These are phyloP conservation scores for Anolis apletophallus DNA, from an alignment of 2,797 vertebrate species.

Conservation along the genomic window DNA sequence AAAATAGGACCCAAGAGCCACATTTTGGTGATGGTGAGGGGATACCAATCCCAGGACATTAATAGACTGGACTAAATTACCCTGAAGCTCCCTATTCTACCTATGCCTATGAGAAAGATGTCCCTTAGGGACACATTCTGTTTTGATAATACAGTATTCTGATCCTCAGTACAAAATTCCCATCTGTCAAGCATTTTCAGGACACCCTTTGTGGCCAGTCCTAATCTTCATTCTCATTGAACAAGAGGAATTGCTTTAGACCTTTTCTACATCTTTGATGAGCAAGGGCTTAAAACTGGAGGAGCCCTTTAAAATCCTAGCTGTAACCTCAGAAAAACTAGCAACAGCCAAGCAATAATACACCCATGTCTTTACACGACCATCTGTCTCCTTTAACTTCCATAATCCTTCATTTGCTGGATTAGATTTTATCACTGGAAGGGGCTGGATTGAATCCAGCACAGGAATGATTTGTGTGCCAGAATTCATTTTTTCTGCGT, in stretches of 20 bases:
- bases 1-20: too few species aligned
- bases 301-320: constrained; percentile 50
- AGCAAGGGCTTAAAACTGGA: neutral
- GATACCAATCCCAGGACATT: neutral
- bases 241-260: neutral
- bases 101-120: neutral
- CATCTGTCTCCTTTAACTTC: constrained; percentile 68
- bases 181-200: constrained; percentile 6
- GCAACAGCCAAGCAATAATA: constrained; percentile 55
- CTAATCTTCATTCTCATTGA: neutral
- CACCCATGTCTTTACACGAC: constrained; percentile 43
- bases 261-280: neutral
- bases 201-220: neutral
- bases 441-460: constrained; percentile 26
- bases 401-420: constrained; percentile 61
- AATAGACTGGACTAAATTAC: neutral
- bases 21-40: too few species aligned
- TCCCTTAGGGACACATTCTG: neutral
- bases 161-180: constrained; percentile 10
- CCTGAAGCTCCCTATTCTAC: neutral
- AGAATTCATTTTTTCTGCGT: neutral
- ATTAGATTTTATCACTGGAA: constrained; percentile 61
- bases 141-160: neutral
- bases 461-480: neutral
- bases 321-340: constrained; percentile 24